These are phyloP conservation scores for Recurvirostra avosetta DNA, from an alignment of 2,113 vertebrate genomes.

Conservation along the genomic window DNA sequence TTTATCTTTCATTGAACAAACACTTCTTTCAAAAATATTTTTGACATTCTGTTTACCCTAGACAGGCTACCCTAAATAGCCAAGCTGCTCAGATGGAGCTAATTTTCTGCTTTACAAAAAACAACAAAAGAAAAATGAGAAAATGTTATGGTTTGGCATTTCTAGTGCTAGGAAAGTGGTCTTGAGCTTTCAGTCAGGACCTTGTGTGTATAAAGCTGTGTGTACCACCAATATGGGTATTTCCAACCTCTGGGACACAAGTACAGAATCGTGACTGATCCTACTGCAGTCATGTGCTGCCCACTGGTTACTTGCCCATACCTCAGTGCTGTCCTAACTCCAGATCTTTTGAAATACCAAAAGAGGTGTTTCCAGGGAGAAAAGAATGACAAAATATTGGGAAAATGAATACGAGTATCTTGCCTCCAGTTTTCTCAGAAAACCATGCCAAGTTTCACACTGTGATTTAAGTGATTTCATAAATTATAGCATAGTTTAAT, in stretches of 20 bases:
- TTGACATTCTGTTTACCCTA: background rate
- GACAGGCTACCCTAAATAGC: background rate
- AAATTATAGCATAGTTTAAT: background rate
- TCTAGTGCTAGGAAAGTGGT: background rate
- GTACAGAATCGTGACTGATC: background rate
- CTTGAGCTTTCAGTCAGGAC: background rate
- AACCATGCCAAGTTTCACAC: background rate
- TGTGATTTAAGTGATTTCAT: background rate
- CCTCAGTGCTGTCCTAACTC: background rate
- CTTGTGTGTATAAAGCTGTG: background rate
- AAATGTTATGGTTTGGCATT: background rate
- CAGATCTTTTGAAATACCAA: background rate
- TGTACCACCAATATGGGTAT: background rate
- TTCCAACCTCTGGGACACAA: background rate
- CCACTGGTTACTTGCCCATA: background rate
- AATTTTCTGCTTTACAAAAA: background rate
- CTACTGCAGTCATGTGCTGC: background rate
- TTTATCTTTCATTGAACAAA: constrained; percentile 12
- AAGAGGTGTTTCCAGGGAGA: background rate
- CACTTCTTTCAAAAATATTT: background rate
- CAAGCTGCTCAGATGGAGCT: background rate
- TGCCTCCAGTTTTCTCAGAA: background rate
- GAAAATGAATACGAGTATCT: background rate
- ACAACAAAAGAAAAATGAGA: background rate
- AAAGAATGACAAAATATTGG: background rate